Percentiles rank a stretch among this genome's conserved stretches.
These are phyloP conservation scores for Mimumesa dahlbomi DNA, from an alignment of 2,888 invertebrate genomes.

Conservation along the genomic window DNA sequence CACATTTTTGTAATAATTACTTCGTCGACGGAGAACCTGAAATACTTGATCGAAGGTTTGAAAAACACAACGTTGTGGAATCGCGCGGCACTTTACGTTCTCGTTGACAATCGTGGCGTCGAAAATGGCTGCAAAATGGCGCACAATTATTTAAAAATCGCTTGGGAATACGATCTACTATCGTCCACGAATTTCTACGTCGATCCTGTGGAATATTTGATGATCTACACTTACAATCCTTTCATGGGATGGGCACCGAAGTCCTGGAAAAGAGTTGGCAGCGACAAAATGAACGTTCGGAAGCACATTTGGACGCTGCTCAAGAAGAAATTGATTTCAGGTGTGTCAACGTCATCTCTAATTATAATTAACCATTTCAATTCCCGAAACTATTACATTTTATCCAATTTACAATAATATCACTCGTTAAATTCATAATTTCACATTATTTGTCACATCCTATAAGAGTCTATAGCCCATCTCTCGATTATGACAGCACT, in stretches of 20 bases:
- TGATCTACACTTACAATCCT: conserved; percentile 56
- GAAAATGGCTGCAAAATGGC: conserved; percentile 36
- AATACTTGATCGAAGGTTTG: conserved; percentile 15
- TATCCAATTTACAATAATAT: too few relatives aligned
- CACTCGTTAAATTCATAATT: too few relatives aligned
- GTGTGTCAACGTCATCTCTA: background rate
- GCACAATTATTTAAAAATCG: conserved; percentile 23
- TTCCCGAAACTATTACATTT: too few relatives aligned
- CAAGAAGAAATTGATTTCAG: conserved; percentile 13
- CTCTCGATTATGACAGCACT: too few relatives aligned
- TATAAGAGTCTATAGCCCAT: too few relatives aligned
- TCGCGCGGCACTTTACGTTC: conserved; percentile 29
- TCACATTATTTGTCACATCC: too few relatives aligned
- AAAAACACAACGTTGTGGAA: conserved; percentile 57
- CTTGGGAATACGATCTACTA: conserved; percentile 52
- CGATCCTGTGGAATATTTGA: conserved; percentile 2
- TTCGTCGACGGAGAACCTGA: conserved; percentile 5
- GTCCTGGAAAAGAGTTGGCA: conserved; percentile 33
- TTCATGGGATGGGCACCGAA: conserved; percentile 41
- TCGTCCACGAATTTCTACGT: conserved; percentile 44
- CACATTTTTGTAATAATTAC: conserved; percentile 4
- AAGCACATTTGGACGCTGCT: conserved; percentile 18
- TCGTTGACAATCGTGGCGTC: conserved; percentile 22
- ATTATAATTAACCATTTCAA: too few relatives aligned
- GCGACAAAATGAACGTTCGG: background rate